Evolutionary conservation across 2,113 vertebrate genomes (phyloP), one percentile per base, ranked within the genome.

Genomic region (Arothron firmamentum): DNA sequence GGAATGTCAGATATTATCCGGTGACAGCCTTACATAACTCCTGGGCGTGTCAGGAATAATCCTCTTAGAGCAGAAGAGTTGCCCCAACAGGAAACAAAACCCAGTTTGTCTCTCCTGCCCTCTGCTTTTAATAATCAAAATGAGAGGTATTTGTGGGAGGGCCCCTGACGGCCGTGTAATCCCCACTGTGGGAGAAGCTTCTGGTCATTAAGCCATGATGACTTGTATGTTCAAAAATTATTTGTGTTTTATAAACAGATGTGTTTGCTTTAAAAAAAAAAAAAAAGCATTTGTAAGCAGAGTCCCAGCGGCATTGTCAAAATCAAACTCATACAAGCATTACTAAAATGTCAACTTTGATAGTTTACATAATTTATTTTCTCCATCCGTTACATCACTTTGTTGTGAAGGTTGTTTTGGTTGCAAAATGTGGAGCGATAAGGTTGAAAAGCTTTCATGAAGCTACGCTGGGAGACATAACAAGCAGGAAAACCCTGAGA

Each of bases 111-210:
- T 78, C 74, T 51, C 50, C 79, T 79, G 67, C 76, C 67, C 71
- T 67, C 58, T 54, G 68, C 63, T 72, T 86, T 87, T 85, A 80
- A 86, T 87, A 81, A 86, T 80, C 70, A 81, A 84, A 87, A 78
- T 84, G 76, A 38, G 10, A 9, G 34, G 77, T 78, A 65, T 71
- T 78, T 67, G 59, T 1, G 48, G n/a, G 6, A 45, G 56, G 63
- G 63, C 72, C 64, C 61, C 46, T 47, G 48, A 11, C 67, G 56
- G 14, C 57, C 6, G 62, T 41, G 73, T 84, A 85, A 86, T 88
- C 78, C 75, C 65, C 1, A 58, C 48, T 46, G 69, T 66, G 79
- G 74, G 78, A 84, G 68, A 75, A 78, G 62, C 62, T 75, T 43
- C 67, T 17, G 16, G 59, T 66, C 65, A 57, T 64, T 69, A 75